Percentiles rank a stretch among this genome's conserved stretches.
These are phyloP conservation scores for Cyanoramphus novaezelandiae DNA, from an alignment of 2,113 vertebrate genomes.

Conservation along the genomic window DNA sequence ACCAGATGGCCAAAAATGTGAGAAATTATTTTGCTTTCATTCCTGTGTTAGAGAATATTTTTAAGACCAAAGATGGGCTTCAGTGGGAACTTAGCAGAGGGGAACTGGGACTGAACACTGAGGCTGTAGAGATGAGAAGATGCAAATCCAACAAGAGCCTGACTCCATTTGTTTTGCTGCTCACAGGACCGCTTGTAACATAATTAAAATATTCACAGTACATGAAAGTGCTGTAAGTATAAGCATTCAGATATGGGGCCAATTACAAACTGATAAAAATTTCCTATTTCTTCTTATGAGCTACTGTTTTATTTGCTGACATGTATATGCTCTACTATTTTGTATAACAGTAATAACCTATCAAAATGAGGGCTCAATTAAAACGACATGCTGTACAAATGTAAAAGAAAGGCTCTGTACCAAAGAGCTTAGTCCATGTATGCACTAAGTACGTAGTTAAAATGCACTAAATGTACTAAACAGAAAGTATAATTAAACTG, in stretches of 20 bases:
- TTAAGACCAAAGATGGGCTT: not conserved
- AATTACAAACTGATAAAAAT: not conserved
- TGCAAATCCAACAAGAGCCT: not conserved
- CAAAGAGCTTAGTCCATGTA: not conserved
- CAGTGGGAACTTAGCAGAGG: not conserved
- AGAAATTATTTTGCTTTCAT: not conserved
- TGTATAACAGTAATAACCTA: not conserved
- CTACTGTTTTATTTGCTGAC: not conserved
- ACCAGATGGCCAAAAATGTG: not conserved
- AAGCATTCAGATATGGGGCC: not conserved
- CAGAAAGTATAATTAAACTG: constrained; percentile 27
- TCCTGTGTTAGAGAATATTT: not conserved
- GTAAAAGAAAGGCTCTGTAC: not conserved
- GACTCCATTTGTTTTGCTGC: not conserved
- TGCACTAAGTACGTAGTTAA: not conserved
- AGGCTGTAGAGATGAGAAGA: not conserved
- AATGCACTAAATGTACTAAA: not conserved
- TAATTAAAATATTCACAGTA: not conserved
- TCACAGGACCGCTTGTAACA: not conserved
- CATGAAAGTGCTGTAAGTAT: not conserved
- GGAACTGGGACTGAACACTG: not conserved
- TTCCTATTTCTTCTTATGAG: not conserved
- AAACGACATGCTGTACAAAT: not conserved
- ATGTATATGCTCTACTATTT: not conserved
- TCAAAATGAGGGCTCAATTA: not conserved